A percentile compares a stretch with the other conserved stretches of the same genome.
Evolutionary conservation across 1,140 invertebrate species (phyloP).

Genomic region (Zelostemma sp.): DNA sequence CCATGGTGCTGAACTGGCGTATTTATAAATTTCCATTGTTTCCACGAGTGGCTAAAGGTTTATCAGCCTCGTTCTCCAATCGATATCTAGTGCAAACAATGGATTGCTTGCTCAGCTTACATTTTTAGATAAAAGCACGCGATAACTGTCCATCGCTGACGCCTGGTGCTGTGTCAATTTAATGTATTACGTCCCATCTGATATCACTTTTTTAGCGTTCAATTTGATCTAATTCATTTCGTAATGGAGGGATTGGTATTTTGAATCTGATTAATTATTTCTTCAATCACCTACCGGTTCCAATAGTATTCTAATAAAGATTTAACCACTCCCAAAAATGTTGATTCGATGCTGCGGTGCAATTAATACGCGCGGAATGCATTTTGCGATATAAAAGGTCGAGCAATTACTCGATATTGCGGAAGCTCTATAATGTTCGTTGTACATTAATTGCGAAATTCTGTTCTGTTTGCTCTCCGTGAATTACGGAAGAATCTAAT

Average conservation of each 20-base stretch:
- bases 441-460: not conserved
- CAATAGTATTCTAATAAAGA: too few species aligned
- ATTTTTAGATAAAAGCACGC: constrained; percentile 6
- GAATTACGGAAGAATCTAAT: not conserved
- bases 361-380: too few species aligned
- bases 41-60: constrained; percentile 19
- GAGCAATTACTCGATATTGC: too few species aligned
- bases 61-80: constrained; percentile 11
- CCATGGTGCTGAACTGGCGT: too few species aligned
- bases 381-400: too few species aligned
- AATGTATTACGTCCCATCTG: constrained; percentile 8
- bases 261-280: too few species aligned
- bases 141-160: constrained; percentile 9
- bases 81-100: constrained; percentile 13
- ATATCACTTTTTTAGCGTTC: constrained; percentile 10
- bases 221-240: constrained; percentile 19
- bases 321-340: too few species aligned
- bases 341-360: too few species aligned
- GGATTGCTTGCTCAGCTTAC: constrained; percentile 19
- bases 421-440: too few species aligned
- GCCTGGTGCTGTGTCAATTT: not conserved
- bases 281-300: too few species aligned
- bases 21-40: constrained; percentile 16
- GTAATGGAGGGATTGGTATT: too few species aligned
- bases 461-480: not conserved